Evolutionary conservation across 2,888 invertebrate species (phyloP).

Genomic region (Agriopis marginaria): DNA sequence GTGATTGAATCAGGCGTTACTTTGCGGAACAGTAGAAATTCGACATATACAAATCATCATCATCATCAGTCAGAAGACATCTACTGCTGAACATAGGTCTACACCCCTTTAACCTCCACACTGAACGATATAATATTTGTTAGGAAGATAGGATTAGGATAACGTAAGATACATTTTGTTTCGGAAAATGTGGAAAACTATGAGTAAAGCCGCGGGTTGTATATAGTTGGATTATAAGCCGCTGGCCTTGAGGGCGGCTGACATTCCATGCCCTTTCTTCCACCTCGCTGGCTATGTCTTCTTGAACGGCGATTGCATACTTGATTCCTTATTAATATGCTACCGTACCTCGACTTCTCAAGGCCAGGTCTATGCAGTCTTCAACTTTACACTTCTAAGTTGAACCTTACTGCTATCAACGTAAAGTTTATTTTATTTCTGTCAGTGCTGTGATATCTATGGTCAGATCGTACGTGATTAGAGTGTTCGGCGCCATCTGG

Average conservation of each 20-base stretch:
- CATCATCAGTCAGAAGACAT: too few species aligned
- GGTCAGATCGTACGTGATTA: conserved; percentile 61
- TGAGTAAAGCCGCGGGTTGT: neutral
- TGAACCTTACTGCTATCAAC: conserved; percentile 34
- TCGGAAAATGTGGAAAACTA: neutral
- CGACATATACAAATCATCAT: too few species aligned
- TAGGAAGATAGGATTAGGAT: too few species aligned
- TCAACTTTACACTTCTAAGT: conserved; percentile 24
- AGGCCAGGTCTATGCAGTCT: conserved; percentile 73
- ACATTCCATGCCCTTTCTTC: conserved; percentile 84
- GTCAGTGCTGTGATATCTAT: neutral
- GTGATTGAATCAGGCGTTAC: too few species aligned
- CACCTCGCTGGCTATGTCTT: conserved; percentile 82
- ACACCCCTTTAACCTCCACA: too few species aligned
- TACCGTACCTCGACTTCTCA: conserved; percentile 67
- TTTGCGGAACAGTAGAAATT: too few species aligned
- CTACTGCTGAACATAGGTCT: too few species aligned
- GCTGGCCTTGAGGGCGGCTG: conserved; percentile 73
- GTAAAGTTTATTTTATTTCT: conserved; percentile 35
- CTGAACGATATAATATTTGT: too few species aligned
- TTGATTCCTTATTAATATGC: conserved; percentile 81
- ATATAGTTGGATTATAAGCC: conserved; percentile 42
- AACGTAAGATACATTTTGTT: neutral
- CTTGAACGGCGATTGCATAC: conserved; percentile 81
- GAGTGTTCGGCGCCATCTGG: conserved; percentile 68